Evolutionary conservation across 2,797 vertebrate genomes (phyloP), one percentile per base, ranked within the genome.

Genomic region (Gambusia yucatana): DNA sequence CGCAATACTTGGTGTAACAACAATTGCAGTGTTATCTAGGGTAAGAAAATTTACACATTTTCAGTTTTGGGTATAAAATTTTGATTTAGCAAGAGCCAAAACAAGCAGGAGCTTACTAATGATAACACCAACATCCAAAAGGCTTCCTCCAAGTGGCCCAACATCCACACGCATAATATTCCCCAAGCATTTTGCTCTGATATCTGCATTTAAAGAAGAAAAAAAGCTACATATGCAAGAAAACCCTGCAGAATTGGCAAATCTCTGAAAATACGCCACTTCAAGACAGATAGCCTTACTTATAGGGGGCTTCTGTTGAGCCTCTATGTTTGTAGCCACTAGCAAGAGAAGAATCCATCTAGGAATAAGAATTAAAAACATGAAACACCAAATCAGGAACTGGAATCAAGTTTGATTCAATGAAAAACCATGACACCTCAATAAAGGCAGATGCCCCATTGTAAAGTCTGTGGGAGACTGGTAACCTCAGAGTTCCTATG

Each of bases 181-280:
- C 10, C 92, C 95, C 30, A 95, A 76, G 55, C 95, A 96, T 81
- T 88, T 77, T 5, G 88, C 75, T 0, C 30, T 6, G 50, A 95
- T 55, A 73, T 55, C 93, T 95, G 63, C 28, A 71, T 44, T 52
- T 41, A 39, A 22, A 71, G 75, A 8, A 84, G 7, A 13, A 25
- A 28, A 52, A 13, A 14, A 59, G 11, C 0, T 39, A 4, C 30
- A 13, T 57, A 2, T 33, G 30, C 11, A 9, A 17, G 20, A 0
- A 8, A 39, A 1, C 11, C 28, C 1, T 28, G 13, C n/a, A 33
- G 28, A 59, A n/a, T 59, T 30, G 55, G 10, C n/a, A 30, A 59
- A 30, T 52, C 7, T 25, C 11, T 43, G 1, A 20, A 46, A 17
- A 13, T 10, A 44, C 46, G n/a, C 13, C n/a, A 16, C 3, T 14